Percentiles rank a stretch among this genome's conserved stretches.
These are phyloP conservation scores for Pempheris klunzingeri DNA, from an alignment of 2,797 vertebrate species.

Conservation along the genomic window DNA sequence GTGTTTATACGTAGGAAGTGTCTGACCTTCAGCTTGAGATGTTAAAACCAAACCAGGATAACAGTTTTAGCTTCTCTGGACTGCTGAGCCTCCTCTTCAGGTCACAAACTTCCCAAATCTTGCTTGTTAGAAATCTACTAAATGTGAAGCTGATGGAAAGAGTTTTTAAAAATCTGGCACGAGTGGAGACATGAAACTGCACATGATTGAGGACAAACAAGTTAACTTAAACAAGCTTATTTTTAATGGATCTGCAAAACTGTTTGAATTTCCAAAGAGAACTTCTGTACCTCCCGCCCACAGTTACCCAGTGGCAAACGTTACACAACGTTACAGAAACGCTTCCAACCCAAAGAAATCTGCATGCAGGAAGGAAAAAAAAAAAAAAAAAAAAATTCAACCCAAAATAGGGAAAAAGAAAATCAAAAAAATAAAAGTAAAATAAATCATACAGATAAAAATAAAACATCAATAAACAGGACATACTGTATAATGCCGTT, in stretches of 20 bases:
- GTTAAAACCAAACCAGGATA: not conserved
- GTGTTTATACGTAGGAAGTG: not conserved
- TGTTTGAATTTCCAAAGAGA: slow-evolving; percentile 89
- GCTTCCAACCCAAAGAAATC: slow-evolving; percentile 84
- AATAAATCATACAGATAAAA: slow-evolving; percentile 81
- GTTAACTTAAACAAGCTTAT: slow-evolving; percentile 89
- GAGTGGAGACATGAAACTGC: slow-evolving; percentile 22
- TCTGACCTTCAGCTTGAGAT: not conserved
- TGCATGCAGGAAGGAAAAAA: slow-evolving; percentile 82
- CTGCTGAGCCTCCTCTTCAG: not conserved
- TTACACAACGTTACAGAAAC: slow-evolving; percentile 84
- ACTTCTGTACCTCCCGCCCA: slow-evolving; percentile 82
- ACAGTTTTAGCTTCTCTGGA: not conserved
- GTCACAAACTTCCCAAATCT: not conserved
- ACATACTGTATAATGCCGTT: slow-evolving; percentile 81
- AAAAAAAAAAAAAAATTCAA: slow-evolving; percentile 44
- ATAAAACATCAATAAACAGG: slow-evolving; percentile 79
- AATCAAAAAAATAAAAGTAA: slow-evolving; percentile 58
- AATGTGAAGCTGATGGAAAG: not conserved
- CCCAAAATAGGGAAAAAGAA: slow-evolving; percentile 47
- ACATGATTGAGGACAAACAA: slow-evolving; percentile 77
- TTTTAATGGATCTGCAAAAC: slow-evolving; percentile 91
- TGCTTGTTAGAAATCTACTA: not conserved
- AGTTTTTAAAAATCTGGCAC: not conserved
- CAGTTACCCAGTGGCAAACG: slow-evolving; percentile 83